Base-by-base conservation (phyloP, 2,797 vertebrate species). In the Strix occidentalis region DNA sequence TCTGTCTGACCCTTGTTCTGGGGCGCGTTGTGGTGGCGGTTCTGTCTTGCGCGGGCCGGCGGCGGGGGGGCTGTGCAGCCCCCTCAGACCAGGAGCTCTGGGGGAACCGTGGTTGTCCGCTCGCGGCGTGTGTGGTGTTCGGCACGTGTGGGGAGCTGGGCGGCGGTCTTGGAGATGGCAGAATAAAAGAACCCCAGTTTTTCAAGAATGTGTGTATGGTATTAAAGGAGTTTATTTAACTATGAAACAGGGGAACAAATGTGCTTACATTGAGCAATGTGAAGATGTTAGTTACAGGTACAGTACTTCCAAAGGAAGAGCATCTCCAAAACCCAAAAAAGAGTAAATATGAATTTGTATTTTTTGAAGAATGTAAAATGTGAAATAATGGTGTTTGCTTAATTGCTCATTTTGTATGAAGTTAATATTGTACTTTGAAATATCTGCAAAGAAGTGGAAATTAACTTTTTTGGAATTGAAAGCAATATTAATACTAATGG, bases 401-500 rank as follows among this genome's bases (percentile, higher is more conserved):
- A 98, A 98, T 98, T 98, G 98, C 98, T 99, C 98, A 98, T 99
- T 99, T 99, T 98, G 97, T 99, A 99, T 98, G 98, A 99, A 99
- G 98, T 99, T 98, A 98, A 98, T 98, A 98, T 98, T 98, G 98
- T 99, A 98, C 98, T 98, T 99, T 98, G 98, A 98, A 96, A 98
- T 97, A 98, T 91, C 97, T 97, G 97, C 97, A 97, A 98, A 97
- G 97, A 98, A 98, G 98, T 98, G 97, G 98, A 98, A 98, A 98
- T 98, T 98, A 98, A 98, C 98, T 98, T 99, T 99, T 99, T 98
- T 98, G 97, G 98, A 99, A 99, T 98, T 98, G 98, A 99, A 99
- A 99, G 99, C 99, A 99, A 99, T 99, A 99, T 99, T 98, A 98
- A 98, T 99, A 99, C 98, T 98, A 99, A 99, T 99, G 98, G 99